A percentile compares a stretch with the other conserved stretches of the same genome.
Evolutionary conservation across 2,797 vertebrate genomes (phyloP).

Genomic region (Sebastes glaucus): DNA sequence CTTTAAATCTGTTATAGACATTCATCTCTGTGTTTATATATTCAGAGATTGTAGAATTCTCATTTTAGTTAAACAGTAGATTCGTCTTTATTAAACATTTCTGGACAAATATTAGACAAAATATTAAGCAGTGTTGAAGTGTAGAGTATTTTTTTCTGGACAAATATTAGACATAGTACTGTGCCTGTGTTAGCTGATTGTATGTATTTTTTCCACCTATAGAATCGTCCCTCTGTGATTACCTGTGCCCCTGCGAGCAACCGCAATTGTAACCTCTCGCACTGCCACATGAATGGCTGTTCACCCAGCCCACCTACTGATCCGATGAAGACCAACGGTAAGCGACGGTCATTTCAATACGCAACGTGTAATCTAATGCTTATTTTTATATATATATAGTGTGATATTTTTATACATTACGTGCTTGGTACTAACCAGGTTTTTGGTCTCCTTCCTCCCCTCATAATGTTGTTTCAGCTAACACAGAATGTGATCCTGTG

Average conservation of each 20-base stretch:
- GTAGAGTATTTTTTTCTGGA: neutral
- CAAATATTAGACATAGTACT: no score
- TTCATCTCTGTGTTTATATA: neutral
- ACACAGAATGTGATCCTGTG: constrained; percentile 91
- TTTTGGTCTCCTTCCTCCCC: neutral
- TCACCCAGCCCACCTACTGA: constrained; percentile 80
- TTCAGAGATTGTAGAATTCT: neutral
- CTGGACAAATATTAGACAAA: neutral
- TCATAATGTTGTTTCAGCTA: constrained; percentile 68
- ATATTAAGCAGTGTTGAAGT: neutral
- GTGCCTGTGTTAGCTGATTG: neutral
- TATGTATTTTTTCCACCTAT: neutral
- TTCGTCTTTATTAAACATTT: neutral
- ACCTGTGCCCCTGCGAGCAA: constrained; percentile 94
- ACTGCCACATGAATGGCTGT: constrained; percentile 91
- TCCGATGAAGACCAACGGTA: constrained; percentile 83
- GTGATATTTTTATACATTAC: neutral
- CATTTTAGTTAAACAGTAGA: neutral
- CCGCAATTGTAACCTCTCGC: constrained; percentile 94
- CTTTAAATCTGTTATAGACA: neutral
- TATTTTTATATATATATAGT: neutral
- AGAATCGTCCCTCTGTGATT: constrained; percentile 98
- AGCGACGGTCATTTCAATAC: neutral
- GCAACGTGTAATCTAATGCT: neutral
- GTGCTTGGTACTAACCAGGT: neutral